Percentiles rank a stretch among this genome's conserved stretches.
Evolutionary conservation across 2,797 vertebrate species (phyloP).

Genomic region (Cirrhinus molitorella): DNA sequence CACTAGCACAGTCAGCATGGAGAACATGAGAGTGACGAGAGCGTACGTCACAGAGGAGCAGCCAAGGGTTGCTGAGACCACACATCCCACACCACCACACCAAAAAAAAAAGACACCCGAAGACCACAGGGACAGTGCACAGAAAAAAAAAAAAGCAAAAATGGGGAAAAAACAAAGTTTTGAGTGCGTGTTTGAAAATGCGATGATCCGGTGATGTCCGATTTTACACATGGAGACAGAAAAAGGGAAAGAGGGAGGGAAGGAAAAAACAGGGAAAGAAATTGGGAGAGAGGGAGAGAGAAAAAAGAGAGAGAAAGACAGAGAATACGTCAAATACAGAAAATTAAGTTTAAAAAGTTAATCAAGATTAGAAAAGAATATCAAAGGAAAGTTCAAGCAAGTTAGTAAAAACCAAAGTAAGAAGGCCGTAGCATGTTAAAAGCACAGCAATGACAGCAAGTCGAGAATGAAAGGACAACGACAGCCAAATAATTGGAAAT

Average conservation of each 20-base stretch:
- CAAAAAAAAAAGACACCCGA: constrained; percentile 49
- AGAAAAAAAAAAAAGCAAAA: constrained; percentile 42
- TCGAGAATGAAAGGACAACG: constrained; percentile 61
- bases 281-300: constrained; percentile 75
- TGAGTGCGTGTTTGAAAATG: constrained; percentile 78
- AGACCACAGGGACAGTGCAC: constrained; percentile 52
- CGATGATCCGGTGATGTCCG: constrained; percentile 88
- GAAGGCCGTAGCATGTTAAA: constrained; percentile 76
- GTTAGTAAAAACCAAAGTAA: constrained; percentile 77
- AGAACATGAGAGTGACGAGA: constrained; percentile 89
- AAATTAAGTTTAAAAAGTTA: constrained; percentile 87
- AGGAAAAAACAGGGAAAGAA: constrained; percentile 70
- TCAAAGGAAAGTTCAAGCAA: constrained; percentile 70
- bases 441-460: constrained; percentile 78
- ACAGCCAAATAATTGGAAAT: constrained; percentile 45
- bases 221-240: constrained; percentile 80
- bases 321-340: constrained; percentile 95
- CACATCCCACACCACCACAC: constrained; percentile 47
- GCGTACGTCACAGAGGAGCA: constrained; percentile 86
- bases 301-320: constrained; percentile 84
- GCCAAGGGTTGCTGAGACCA: constrained; percentile 88
- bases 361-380: constrained; percentile 76
- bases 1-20: constrained; percentile 88
- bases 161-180: constrained; percentile 64
- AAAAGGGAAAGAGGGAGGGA: constrained; percentile 35